These are phyloP conservation scores for Cephus cinctus DNA, from an alignment of 1,140 invertebrate species.

Conservation along the genomic window DNA sequence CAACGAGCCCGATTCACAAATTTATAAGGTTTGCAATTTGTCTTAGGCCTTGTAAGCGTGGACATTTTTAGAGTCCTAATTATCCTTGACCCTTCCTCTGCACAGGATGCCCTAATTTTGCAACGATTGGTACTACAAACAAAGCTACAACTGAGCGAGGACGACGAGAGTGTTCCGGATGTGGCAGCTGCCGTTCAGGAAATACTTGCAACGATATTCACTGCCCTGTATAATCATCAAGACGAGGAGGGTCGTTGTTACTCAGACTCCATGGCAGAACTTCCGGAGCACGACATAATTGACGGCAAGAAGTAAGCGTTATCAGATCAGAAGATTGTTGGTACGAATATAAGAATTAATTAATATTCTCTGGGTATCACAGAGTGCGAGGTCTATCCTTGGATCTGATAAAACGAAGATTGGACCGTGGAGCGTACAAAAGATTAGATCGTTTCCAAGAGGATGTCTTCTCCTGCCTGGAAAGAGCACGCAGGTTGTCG, in stretches of 20 bases:
- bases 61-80: background rate
- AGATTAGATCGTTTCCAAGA: conserved; percentile 94
- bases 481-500: conserved; percentile 82
- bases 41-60: conserved; percentile 6
- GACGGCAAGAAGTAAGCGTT: conserved; percentile 63
- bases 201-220: conserved; percentile 88
- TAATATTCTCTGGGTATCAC: conserved; percentile 36
- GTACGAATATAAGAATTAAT: background rate
- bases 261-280: conserved; percentile 92
- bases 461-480: conserved; percentile 92
- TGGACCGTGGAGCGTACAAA: conserved; percentile 87
- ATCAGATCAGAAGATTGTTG: too few species aligned
- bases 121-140: conserved; percentile 91
- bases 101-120: conserved; percentile 86
- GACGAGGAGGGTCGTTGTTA: conserved; percentile 95
- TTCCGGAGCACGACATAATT: conserved; percentile 85
- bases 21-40: conserved; percentile 78
- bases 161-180: conserved; percentile 85
- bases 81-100: background rate
- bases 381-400: conserved; percentile 78
- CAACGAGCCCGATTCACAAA: conserved; percentile 98
- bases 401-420: conserved; percentile 80
- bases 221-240: conserved; percentile 92
- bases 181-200: conserved; percentile 87
- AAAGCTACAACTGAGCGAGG: conserved; percentile 83